These are phyloP conservation scores for Pheosia gnoma DNA, from an alignment of 2,888 invertebrate species.

Conservation along the genomic window DNA sequence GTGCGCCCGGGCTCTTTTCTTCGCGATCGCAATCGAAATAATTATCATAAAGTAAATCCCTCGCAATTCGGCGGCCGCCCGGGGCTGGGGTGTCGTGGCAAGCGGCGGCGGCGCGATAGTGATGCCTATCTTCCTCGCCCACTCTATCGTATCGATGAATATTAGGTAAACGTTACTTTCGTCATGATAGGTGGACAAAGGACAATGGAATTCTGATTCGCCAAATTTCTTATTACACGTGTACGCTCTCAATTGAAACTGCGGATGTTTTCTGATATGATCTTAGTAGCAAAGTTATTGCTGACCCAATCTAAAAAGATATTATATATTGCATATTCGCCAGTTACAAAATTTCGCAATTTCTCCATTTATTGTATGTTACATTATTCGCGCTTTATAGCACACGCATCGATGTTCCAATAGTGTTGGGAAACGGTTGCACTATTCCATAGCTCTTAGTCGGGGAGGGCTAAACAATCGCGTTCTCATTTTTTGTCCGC, in stretches of 20 bases:
- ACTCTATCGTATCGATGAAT: slow-evolving; percentile 50
- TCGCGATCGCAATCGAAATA: slow-evolving; percentile 80
- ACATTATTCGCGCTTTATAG: slow-evolving; percentile 11
- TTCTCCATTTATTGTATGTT: neutral
- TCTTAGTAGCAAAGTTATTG: neutral
- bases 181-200: neutral
- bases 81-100: slow-evolving; percentile 64
- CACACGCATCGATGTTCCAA: slow-evolving; percentile 45
- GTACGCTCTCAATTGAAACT: neutral
- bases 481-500: slow-evolving; percentile 66
- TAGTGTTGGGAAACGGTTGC: slow-evolving; percentile 29
- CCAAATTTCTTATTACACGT: neutral
- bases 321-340: neutral
- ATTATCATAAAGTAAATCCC: slow-evolving; percentile 83
- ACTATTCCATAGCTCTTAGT: slow-evolving; percentile 48
- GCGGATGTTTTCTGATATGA: neutral
- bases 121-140: slow-evolving; percentile 51
- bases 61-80: slow-evolving; percentile 75
- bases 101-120: slow-evolving; percentile 58
- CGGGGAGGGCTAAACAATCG: slow-evolving; percentile 63
- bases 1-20: slow-evolving; percentile 65
- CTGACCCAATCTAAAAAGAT: neutral
- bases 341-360: neutral
- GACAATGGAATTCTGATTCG: neutral
- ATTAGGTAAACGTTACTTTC: slow-evolving; percentile 8